These are phyloP conservation scores for Hydrolagus affinis DNA, from an alignment of 2,113 vertebrate genomes.

Conservation along the genomic window DNA sequence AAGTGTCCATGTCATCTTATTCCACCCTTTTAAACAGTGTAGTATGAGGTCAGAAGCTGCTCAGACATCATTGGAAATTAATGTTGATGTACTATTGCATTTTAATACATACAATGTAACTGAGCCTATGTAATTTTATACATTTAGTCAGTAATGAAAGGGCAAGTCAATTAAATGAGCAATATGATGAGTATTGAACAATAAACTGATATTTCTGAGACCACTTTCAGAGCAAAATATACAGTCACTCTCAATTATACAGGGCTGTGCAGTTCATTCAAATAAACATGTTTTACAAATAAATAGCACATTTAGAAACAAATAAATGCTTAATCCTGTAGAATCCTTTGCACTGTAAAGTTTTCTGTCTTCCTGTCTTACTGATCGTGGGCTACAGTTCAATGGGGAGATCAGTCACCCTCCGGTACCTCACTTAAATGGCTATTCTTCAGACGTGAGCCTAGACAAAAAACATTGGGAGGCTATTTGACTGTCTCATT, in stretches of 20 bases:
- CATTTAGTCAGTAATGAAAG: not conserved
- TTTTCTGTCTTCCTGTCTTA: no score
- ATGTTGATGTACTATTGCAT: slow-evolving; percentile 1
- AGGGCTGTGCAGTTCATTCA: not conserved
- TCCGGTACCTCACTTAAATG: no score
- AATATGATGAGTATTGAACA: not conserved
- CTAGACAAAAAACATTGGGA: no score
- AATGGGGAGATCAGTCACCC: no score
- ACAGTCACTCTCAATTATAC: not conserved
- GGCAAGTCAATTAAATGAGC: not conserved
- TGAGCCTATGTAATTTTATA: not conserved
- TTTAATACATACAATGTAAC: slow-evolving; percentile 3
- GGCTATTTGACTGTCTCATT: no score
- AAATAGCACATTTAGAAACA: not conserved
- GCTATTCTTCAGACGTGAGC: no score
- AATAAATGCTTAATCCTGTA: no score
- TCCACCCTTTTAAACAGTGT: not conserved
- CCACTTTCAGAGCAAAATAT: not conserved
- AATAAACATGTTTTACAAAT: not conserved
- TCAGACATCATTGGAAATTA: not conserved
- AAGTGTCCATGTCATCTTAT: not conserved
- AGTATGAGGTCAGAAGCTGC: not conserved
- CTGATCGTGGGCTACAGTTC: no score
- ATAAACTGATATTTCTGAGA: not conserved
- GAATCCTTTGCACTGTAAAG: no score